These are phyloP conservation scores for Heliocidaris erythrogramma DNA, from an alignment of 35 echinoderm and acorn worm species.

Conservation along the genomic window DNA sequence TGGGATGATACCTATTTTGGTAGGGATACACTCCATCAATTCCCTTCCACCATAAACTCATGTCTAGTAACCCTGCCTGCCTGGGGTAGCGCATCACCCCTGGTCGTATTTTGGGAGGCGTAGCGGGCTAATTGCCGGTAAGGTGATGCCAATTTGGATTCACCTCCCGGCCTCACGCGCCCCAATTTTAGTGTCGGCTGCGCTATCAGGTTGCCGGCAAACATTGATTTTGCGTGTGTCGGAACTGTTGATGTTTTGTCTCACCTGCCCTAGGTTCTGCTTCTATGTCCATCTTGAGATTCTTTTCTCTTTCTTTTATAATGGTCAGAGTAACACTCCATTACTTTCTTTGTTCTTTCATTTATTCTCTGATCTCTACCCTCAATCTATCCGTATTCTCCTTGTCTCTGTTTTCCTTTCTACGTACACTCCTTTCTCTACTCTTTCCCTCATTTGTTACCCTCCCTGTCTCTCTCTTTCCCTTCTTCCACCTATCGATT, in stretches of 20 bases:
- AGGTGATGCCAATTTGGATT: conserved; percentile 39
- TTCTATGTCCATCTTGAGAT: background rate
- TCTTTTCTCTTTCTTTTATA: background rate
- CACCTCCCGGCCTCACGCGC: conserved; percentile 25
- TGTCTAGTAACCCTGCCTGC: background rate
- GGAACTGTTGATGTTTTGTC: conserved; percentile 55
- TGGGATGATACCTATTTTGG: conserved; percentile 31
- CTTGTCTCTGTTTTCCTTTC: background rate
- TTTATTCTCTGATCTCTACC: background rate
- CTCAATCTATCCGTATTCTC: background rate
- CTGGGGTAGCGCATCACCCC: background rate
- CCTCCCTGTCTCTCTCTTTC: no score
- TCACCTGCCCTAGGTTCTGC: background rate
- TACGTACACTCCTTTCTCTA: background rate
- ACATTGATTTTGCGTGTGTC: conserved; percentile 47
- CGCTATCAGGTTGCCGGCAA: conserved; percentile 36
- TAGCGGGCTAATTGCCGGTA: conserved; percentile 47
- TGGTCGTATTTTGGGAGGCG: conserved; percentile 38
- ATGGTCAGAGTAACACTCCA: background rate
- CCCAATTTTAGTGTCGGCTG: conserved; percentile 25
- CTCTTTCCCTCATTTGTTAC: background rate
- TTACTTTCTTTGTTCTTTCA: background rate
- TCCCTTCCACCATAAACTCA: background rate
- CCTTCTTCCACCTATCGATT: no score
- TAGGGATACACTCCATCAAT: conserved; percentile 40